phyloP scores from a whole-genome alignment of 2,113 vertebrate species.

The Picathartes gymnocephalus region DNA sequence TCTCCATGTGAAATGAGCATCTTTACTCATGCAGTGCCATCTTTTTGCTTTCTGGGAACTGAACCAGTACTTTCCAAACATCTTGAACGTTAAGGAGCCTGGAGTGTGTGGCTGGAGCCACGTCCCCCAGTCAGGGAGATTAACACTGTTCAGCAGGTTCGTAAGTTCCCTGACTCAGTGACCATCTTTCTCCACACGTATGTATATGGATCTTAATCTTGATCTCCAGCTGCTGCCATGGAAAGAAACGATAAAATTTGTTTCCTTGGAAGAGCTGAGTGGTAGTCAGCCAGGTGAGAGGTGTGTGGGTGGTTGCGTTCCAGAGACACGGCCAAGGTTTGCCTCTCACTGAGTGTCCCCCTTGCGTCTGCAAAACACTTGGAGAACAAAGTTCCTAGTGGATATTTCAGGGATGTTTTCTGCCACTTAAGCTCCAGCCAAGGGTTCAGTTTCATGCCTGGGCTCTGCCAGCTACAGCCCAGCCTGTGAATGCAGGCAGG shows the following conservation, averaged over 20 bases:
- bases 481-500: background rate
- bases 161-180: background rate
- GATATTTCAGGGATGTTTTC: background rate
- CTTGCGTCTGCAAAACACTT: background rate
- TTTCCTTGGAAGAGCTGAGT: background rate
- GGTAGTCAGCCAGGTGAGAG: background rate
- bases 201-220: background rate
- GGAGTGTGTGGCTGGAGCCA: background rate
- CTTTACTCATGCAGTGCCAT: background rate
- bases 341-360: background rate
- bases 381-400: background rate
- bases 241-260: background rate
- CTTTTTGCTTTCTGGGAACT: background rate
- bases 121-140: background rate
- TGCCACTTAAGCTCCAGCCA: background rate
- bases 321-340: background rate
- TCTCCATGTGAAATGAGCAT: background rate
- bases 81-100: background rate
- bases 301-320: background rate
- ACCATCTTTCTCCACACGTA: background rate
- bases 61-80: conserved; percentile 16
- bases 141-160: background rate
- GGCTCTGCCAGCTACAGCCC: background rate
- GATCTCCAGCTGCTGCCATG: background rate
- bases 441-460: background rate